These are phyloP conservation scores for Periparus ater DNA, from an alignment of 2,797 vertebrate species.

Conservation along the genomic window DNA sequence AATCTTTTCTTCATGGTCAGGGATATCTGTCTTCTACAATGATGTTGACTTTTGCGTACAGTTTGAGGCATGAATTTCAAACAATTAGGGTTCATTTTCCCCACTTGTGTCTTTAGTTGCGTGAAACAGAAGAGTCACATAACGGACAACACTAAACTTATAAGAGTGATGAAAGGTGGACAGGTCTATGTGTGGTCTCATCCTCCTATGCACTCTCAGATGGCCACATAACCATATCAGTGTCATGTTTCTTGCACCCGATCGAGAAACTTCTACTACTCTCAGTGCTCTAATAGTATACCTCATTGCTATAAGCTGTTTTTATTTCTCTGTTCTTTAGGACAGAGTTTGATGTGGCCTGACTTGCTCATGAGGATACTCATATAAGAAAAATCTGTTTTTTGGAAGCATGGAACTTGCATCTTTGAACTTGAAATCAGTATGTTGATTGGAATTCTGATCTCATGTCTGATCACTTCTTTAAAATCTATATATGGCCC, in stretches of 20 bases:
- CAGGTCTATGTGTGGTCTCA: background rate
- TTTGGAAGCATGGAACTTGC: background rate
- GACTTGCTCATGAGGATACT: background rate
- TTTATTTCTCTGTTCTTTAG: background rate
- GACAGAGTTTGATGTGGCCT: background rate
- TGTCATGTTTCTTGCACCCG: background rate
- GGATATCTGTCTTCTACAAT: background rate
- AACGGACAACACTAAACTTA: background rate
- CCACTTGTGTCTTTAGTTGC: background rate
- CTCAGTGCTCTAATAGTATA: background rate
- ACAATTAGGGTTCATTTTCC: background rate
- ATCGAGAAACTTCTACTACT: fast-evolving
- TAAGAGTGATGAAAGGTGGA: background rate
- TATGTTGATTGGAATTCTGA: background rate
- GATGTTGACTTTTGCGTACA: background rate
- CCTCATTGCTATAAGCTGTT: background rate
- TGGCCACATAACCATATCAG: background rate
- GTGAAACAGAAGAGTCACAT: background rate
- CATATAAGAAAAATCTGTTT: background rate
- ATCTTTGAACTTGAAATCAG: background rate
- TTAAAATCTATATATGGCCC: background rate
- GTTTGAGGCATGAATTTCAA: background rate
- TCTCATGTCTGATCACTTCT: background rate
- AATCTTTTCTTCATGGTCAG: background rate
- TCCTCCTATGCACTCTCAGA: background rate